These are phyloP conservation scores for Drosophila subpulchrella DNA, from an alignment of 1,140 invertebrate species.

Conservation along the genomic window DNA sequence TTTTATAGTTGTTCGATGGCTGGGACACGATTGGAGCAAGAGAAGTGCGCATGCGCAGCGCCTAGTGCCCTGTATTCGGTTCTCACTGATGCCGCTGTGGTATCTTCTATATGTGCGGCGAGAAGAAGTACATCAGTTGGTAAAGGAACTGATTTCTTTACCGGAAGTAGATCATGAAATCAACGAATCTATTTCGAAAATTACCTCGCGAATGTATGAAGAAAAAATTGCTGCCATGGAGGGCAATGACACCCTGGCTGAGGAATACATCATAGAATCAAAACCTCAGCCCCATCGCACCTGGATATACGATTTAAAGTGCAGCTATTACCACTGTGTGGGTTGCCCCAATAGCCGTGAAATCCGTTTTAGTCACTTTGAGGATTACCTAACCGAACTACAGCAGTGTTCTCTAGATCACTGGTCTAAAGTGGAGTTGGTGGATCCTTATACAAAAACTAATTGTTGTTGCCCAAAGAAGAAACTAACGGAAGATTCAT, in stretches of 20 bases:
- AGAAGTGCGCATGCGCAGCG: conserved; percentile 4
- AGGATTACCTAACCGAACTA: conserved; percentile 80
- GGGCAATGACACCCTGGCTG: not conserved
- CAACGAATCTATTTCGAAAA: conserved; percentile 41
- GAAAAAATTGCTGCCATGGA: not conserved
- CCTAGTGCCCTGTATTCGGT: conserved; percentile 47
- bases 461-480: conserved; percentile 19
- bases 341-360: conserved; percentile 48
- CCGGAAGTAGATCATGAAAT: conserved; percentile 18
- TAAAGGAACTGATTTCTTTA: conserved; percentile 22
- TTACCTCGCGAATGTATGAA: conserved; percentile 49
- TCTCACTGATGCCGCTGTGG: conserved; percentile 57
- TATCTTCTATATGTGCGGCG: conserved; percentile 55
- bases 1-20: conserved; percentile 52
- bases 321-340: conserved; percentile 45
- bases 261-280: not conserved
- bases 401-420: conserved; percentile 27
- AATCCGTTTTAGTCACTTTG: conserved; percentile 43
- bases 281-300: conserved; percentile 11
- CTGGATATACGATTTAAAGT: conserved; percentile 51
- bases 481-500: not conserved
- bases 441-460: not conserved
- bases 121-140: conserved; percentile 28
- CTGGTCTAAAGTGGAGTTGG: conserved; percentile 40
- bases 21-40: conserved; percentile 49